These are phyloP conservation scores for Araneus ventricosus DNA, from an alignment of 1,140 invertebrate species.

Conservation along the genomic window DNA sequence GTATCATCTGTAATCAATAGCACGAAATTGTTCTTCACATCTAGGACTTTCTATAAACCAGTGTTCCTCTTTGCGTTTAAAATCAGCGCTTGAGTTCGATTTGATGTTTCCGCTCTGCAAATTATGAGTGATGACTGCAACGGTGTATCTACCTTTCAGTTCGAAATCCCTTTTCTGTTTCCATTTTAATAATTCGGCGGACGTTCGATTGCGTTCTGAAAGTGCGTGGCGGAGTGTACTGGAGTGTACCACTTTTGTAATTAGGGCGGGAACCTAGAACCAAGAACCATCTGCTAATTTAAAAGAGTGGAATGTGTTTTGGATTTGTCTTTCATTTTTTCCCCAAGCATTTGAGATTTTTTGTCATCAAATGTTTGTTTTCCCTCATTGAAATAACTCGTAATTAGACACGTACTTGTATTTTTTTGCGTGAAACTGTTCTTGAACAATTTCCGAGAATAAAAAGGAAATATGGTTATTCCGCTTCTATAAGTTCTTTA, in stretches of 20 bases:
- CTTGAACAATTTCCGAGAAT: no score
- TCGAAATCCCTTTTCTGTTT: constrained; percentile 24
- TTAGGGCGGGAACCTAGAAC: not conserved
- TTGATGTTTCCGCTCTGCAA: constrained; percentile 46
- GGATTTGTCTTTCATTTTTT: not conserved
- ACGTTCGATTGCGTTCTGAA: constrained; percentile 1
- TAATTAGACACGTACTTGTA: no score
- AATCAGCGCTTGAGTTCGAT: constrained; percentile 39
- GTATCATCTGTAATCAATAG: not conserved
- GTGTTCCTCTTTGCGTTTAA: not conserved
- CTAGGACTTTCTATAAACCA: not conserved
- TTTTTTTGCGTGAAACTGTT: no score
- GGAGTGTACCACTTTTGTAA: constrained; percentile 27
- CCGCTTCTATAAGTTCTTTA: no score
- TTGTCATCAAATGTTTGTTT: not conserved
- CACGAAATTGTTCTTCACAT: not conserved
- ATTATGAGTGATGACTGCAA: constrained; percentile 25
- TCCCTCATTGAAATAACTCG: no score
- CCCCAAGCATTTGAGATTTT: no score
- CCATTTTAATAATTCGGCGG: constrained; percentile 37
- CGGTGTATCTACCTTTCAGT: not conserved
- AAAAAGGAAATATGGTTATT: no score
- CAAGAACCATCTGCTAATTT: not conserved
- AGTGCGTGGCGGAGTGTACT: not conserved
- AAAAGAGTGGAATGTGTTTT: not conserved